These are phyloP conservation scores for Cricetomys ansorgei DNA, from an alignment of 2,113 vertebrate species.

Conservation along the genomic window DNA sequence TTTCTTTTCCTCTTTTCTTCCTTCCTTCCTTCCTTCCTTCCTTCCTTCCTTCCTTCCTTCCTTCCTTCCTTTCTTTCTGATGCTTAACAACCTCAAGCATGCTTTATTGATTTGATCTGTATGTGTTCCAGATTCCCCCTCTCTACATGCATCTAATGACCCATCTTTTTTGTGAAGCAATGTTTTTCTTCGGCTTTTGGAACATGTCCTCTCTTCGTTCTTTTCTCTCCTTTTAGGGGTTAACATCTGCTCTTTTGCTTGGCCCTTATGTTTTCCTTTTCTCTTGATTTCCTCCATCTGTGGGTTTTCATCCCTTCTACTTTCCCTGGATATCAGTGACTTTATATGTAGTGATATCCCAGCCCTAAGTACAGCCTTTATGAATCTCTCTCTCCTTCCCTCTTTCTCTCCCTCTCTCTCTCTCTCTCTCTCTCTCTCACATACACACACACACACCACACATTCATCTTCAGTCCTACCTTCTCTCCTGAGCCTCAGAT, in stretches of 20 bases:
- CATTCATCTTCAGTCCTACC: background rate
- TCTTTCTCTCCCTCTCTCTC: too few species aligned
- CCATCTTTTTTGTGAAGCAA: background rate
- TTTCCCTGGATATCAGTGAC: background rate
- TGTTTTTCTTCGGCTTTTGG: background rate
- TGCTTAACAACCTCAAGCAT: background rate
- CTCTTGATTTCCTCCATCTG: background rate
- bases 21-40: too few species aligned
- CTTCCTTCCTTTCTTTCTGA: too few species aligned
- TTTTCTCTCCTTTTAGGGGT: background rate
- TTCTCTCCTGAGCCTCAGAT: background rate
- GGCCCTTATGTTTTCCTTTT: background rate
- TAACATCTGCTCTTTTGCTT: background rate
- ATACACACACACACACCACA: too few species aligned
- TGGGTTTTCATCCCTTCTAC: background rate
- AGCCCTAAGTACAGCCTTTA: background rate
- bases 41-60: too few species aligned
- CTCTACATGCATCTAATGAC: too few species aligned
- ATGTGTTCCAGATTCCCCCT: too few species aligned
- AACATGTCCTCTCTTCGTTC: background rate
- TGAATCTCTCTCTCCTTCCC: too few species aligned
- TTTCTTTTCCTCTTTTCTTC: too few species aligned
- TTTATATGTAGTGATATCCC: fast-evolving
- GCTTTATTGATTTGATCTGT: background rate
- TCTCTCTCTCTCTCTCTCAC: too few species aligned